Evolutionary conservation across 2,888 invertebrate species (phyloP).

Genomic region (Listrodromus nycthemerus): DNA sequence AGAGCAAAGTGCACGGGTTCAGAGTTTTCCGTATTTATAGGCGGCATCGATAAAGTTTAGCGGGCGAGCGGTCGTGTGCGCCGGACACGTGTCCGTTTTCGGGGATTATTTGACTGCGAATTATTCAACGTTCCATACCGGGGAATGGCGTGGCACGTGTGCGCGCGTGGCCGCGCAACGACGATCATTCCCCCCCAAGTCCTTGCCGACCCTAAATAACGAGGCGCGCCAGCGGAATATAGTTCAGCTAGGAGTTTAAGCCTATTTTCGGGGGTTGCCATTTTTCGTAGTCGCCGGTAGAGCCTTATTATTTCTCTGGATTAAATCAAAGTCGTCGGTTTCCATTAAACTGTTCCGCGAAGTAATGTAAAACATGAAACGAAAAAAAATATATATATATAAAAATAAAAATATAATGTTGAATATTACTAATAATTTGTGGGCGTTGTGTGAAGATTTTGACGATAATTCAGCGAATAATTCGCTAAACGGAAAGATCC

Average conservation of each 20-base stretch:
- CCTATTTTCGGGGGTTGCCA: constrained; percentile 28
- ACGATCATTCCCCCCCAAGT: constrained; percentile 30
- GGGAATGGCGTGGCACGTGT: constrained; percentile 24
- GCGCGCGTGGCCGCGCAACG: constrained; percentile 31
- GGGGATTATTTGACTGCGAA: constrained; percentile 57
- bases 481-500: too few relatives aligned
- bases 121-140: constrained; percentile 48
- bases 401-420: neutral
- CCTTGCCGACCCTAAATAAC: constrained; percentile 53
- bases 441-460: too few relatives aligned
- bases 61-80: constrained; percentile 23
- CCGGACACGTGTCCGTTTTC: constrained; percentile 34
- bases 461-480: too few relatives aligned
- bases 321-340: neutral
- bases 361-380: neutral
- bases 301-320: neutral
- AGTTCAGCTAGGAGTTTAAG: constrained; percentile 39
- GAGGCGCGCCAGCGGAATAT: constrained; percentile 31
- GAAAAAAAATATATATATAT: neutral
- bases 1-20: constrained; percentile 40
- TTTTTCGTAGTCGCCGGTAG: constrained; percentile 19
- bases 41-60: constrained; percentile 50
- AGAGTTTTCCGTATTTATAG: constrained; percentile 33
- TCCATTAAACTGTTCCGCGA: neutral
- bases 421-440: neutral